phyloP scores from a whole-genome alignment of 30 jellyfish, hydroid and myxozoan species.

The Hydractinia symbiolongicarpus region DNA sequence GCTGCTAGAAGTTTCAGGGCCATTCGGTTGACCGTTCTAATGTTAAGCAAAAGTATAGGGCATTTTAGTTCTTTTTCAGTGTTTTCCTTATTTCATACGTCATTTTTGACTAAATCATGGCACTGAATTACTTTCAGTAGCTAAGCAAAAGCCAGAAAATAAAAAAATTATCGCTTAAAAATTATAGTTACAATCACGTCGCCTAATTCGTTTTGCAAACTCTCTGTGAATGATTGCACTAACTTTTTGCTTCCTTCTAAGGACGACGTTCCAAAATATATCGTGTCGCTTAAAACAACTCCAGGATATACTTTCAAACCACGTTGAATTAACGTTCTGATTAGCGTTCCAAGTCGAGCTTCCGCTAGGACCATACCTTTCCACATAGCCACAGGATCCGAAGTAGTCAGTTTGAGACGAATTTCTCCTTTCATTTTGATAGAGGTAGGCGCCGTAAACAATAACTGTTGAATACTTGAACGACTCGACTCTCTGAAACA shows the following conservation, averaged over 20 bases:
- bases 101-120: no score
- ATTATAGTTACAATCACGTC: background rate
- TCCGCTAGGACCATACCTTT: slow-evolving; percentile 52
- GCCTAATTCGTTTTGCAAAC: background rate
- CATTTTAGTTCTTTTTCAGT: no score
- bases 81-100: no score
- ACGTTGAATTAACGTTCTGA: slow-evolving; percentile 45
- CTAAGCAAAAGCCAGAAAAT: background rate
- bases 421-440: background rate
- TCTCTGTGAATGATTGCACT: background rate
- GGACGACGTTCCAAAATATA: slow-evolving; percentile 2
- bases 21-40: no score
- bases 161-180: background rate
- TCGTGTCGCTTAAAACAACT: background rate
- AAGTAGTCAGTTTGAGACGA: background rate
- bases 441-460: slow-evolving; percentile 15
- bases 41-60: no score
- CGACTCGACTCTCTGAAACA: slow-evolving; percentile 18
- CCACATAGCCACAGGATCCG: slow-evolving; percentile 60
- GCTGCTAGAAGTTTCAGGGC: no score
- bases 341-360: slow-evolving; percentile 68
- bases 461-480: background rate
- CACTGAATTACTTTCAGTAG: no score
- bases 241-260: background rate
- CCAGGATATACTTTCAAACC: slow-evolving; percentile 78